Percentiles rank a stretch among this genome's conserved stretches.
Evolutionary conservation across 1,140 invertebrate species (phyloP).

Genomic region (Trachymyrmex septentrionalis): DNA sequence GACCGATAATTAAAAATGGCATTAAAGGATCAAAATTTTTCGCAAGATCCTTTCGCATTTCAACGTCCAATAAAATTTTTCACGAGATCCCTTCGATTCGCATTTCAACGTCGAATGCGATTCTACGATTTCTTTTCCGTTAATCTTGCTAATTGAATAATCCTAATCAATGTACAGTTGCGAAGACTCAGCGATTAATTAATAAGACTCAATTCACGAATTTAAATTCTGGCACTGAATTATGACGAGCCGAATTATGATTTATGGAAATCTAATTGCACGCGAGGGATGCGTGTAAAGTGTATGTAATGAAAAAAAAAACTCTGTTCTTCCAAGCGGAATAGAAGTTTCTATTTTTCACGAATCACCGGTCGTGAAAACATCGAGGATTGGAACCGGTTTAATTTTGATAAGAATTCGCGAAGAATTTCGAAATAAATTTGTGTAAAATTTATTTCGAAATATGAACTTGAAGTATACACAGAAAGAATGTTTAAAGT

Average conservation of each 20-base stretch:
- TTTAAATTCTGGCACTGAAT: background rate
- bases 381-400: background rate
- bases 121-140: background rate
- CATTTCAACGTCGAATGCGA: background rate
- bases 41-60: background rate
- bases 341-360: constrained; percentile 62
- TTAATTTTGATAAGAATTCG: background rate
- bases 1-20: constrained; percentile 12
- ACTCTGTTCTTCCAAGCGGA: background rate
- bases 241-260: constrained; percentile 21
- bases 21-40: background rate
- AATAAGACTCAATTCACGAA: constrained; percentile 16
- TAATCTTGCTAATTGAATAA: constrained; percentile 25
- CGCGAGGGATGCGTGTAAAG: constrained; percentile 10
- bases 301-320: background rate
- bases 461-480: background rate
- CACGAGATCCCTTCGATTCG: background rate
- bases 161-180: background rate
- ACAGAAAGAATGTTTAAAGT: too few relatives aligned
- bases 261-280: constrained; percentile 13
- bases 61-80: background rate
- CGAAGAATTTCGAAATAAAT: background rate
- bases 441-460: background rate
- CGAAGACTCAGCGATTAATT: constrained; percentile 15
- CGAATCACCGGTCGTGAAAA: constrained; percentile 59